Base-by-base conservation (phyloP, 2,797 vertebrate genomes). In the Poecilia gillii region DNA sequence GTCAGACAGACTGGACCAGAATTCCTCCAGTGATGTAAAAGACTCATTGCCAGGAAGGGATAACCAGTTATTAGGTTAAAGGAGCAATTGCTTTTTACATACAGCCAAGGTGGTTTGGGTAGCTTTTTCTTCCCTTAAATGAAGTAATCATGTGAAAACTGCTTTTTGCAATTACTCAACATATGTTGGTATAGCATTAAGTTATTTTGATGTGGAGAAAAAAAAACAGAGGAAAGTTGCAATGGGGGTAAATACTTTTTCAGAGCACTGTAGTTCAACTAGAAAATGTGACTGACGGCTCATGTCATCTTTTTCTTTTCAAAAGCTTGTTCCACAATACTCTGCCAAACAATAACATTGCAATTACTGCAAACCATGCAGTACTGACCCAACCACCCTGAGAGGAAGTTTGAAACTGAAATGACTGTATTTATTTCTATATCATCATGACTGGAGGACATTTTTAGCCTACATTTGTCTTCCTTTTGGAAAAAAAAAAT, bases 391-490 rank as follows among this genome's bases (percentile, higher is more conserved):
- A 91, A 90, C 91, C 90, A 73, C 88, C 85, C 66, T 49, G 84
- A 91, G 84, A 86, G 81, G 84, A 88, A 82, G 74, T 81, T 90
- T 74, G 75, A 86, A 87, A 81, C 76, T 86, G 80, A 89, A 93
- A 92, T 88, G 85, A 84, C 86, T 55, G 75, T 85, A 89, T 94
- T 85, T 93, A 88, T 94, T 94, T 94, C 94, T 93, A 86, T 83
- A 93, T 90, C 91, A 81, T 89, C 78, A 88, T 71, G 85, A 75
- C 83, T 9, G 82, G 80, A 87, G 87, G 79, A 86, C 84, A 93
- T 94, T 91, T 93, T 94, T 94, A 91, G 91, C 91, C 88, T 91
- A 93, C 88, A 93, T 95, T 94, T 91, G 88, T 95, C 91, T 92
- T 88, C 85, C 87, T 93, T 28, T 91, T 93, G 91, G 92, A 92